phyloP scores from a whole-genome alignment of 1,140 invertebrate species.

The Pogonomyrmex barbatus region DNA sequence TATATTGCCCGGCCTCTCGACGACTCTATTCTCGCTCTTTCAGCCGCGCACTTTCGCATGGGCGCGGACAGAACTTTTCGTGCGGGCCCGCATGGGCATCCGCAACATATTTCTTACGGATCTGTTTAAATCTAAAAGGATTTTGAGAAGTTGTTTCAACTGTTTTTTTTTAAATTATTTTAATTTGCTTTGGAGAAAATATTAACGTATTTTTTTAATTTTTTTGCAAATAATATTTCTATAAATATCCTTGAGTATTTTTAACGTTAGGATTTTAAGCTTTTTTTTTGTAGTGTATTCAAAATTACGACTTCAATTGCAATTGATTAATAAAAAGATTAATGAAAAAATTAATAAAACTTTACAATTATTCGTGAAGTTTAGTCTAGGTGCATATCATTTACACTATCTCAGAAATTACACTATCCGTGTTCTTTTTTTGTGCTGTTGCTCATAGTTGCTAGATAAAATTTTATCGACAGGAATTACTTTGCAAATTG shows the following conservation, averaged over 20 bases:
- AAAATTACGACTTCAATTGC: neutral
- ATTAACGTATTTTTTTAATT: neutral
- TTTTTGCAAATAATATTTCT: neutral
- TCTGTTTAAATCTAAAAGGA: neutral
- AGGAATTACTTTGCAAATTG: neutral
- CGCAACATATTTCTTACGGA: neutral
- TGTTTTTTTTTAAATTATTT: neutral
- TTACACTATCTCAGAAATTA: neutral
- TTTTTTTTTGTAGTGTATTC: neutral
- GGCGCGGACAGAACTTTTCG: constrained; percentile 39
- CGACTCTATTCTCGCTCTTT: constrained; percentile 62
- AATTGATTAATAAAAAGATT: neutral
- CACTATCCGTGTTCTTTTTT: neutral
- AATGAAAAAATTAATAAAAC: neutral
- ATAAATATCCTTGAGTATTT: neutral
- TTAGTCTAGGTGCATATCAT: neutral
- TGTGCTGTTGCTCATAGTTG: too few species aligned
- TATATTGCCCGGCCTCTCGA: constrained; percentile 53
- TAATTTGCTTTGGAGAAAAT: neutral
- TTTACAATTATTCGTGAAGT: neutral
- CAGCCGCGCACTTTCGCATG: constrained; percentile 30
- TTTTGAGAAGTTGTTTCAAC: neutral
- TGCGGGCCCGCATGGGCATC: neutral
- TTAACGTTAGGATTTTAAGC: neutral
- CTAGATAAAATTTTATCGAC: neutral